These are phyloP conservation scores for Drosophila merina DNA, from an alignment of 2,888 invertebrate species.

Conservation along the genomic window DNA sequence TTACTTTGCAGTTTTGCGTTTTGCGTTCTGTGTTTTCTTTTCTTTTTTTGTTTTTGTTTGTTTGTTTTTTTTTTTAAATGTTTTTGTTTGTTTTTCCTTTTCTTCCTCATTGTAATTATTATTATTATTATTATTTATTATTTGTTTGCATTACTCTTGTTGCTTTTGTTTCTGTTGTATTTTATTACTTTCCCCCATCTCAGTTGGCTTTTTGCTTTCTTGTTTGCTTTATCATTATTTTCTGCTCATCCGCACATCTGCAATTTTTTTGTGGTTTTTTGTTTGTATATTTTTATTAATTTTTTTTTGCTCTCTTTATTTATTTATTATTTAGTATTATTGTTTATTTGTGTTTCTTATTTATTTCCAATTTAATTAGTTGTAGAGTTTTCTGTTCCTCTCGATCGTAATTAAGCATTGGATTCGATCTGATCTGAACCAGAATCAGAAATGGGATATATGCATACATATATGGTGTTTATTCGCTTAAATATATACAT, in stretches of 20 bases:
- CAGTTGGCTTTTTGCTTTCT: slow-evolving; percentile 15
- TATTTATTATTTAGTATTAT: slow-evolving; percentile 28
- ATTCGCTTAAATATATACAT: slow-evolving; percentile 38
- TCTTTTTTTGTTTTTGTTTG: slow-evolving; percentile 20
- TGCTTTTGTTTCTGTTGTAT: slow-evolving; percentile 25
- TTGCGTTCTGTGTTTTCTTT: slow-evolving; percentile 38
- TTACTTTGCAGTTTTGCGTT: slow-evolving; percentile 78
- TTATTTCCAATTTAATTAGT: slow-evolving; percentile 42
- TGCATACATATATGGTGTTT: slow-evolving; percentile 47
- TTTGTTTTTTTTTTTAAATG: slow-evolving; percentile 6
- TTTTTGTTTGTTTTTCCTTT: slow-evolving; percentile 20
- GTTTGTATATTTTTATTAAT: slow-evolving; percentile 26
- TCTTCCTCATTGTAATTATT: slow-evolving; percentile 29
- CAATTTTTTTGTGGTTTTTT: slow-evolving; percentile 31
- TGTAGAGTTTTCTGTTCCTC: slow-evolving; percentile 45
- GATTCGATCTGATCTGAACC: slow-evolving; percentile 41
- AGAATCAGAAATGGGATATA: slow-evolving; percentile 29
- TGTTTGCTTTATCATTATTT: slow-evolving; percentile 50
- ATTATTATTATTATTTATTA: slow-evolving; percentile 26
- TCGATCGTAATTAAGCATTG: slow-evolving; percentile 36
- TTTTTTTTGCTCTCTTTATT: slow-evolving; percentile 25
- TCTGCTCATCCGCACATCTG: slow-evolving; percentile 55
- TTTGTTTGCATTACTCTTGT: slow-evolving; percentile 24
- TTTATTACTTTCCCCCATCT: slow-evolving; percentile 47
- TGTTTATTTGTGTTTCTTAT: slow-evolving; percentile 36